These are phyloP conservation scores for Trilocha varians DNA, from an alignment of 2,888 invertebrate genomes.

Conservation along the genomic window DNA sequence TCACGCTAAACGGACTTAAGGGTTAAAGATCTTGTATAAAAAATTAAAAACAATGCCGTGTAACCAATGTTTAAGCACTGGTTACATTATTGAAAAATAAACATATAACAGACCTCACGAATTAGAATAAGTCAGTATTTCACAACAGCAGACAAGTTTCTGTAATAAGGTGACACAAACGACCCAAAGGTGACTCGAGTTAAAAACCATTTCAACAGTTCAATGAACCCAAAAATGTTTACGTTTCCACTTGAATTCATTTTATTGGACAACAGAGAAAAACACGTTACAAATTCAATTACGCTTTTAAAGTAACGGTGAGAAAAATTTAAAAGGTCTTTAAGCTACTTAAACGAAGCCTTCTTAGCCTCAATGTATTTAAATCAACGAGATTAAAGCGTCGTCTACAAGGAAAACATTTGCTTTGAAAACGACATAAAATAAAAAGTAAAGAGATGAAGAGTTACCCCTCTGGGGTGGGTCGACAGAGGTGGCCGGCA, in stretches of 20 bases:
- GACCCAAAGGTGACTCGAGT: slow-evolving; percentile 61
- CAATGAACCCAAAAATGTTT: slow-evolving; percentile 44
- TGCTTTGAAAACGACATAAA: slow-evolving; percentile 37
- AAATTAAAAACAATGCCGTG: neutral
- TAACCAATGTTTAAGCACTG: neutral
- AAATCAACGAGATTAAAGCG: slow-evolving; percentile 26
- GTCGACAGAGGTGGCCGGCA: slow-evolving; percentile 50
- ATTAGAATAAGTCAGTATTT: neutral
- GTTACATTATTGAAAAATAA: neutral
- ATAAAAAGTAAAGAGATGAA: slow-evolving; percentile 39
- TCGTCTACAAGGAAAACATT: slow-evolving; percentile 34
- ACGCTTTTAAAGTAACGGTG: slow-evolving; percentile 3
- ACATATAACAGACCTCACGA: neutral
- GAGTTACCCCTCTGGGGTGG: slow-evolving; percentile 40
- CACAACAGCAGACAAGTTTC: slow-evolving; percentile 58
- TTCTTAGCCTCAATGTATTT: slow-evolving; percentile 4
- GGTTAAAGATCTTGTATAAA: neutral
- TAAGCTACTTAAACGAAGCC: neutral
- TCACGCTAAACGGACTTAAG: neutral
- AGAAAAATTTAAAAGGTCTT: too few relatives aligned
- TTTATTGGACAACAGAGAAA: slow-evolving; percentile 14
- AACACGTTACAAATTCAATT: neutral
- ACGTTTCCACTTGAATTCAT: slow-evolving; percentile 22
- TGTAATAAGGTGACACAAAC: slow-evolving; percentile 63
- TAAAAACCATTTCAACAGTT: slow-evolving; percentile 38